Base-by-base conservation (phyloP, 2,113 vertebrate genomes). In the Oncorhynchus masou region DNA sequence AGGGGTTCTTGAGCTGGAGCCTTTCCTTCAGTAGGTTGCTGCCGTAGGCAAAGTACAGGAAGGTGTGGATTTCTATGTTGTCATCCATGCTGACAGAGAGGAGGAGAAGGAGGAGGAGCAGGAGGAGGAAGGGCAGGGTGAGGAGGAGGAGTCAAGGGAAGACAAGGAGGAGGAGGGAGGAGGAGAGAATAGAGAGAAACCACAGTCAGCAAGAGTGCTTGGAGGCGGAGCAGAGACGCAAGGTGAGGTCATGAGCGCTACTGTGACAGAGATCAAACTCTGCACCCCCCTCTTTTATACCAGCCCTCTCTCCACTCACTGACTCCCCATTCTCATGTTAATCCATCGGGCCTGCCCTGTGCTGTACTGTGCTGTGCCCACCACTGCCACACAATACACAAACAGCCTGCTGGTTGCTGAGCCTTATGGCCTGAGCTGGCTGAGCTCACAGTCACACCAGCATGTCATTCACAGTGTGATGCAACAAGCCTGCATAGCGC, bases 11-110 rank as follows among this genome's bases (percentile, higher is more conserved):
- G 19, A 94, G 85, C 64, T 87, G 91, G 3, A 94, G 89, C 5
- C 91, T 81, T 81, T 94, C 92, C 84, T 92, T 93, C 75, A 94
- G 84, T 1, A 94, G 82, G 80, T 93, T 93, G 73, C 92, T 94
- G 19, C 91, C 91, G 3, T 92, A 93, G 57, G 91, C 91, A 73
- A 94, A 94, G 80, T 93, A 93, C 57, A 92, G 84, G 81, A 94
- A 93, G n/a, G 87, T 92, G 62, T 76, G 70, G 19, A 71, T 62
- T 64, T 88, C 87, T 79, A 86, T 90, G 66, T 11, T 74, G 54
- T 51, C 45, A 27, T 31, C 60, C 22, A 73, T 54, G 31, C 62
- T 79, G 27, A 16, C 76, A 20, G 45, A 9, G 20, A 60, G 60
- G 67, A 72, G 20, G 13, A 72, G 64, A 62, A 60, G 1, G 75